A percentile compares a stretch with the other conserved stretches of the same genome.
phyloP scores from a whole-genome alignment of 2,888 invertebrate genomes.

The Leptopterna dolabrata region DNA sequence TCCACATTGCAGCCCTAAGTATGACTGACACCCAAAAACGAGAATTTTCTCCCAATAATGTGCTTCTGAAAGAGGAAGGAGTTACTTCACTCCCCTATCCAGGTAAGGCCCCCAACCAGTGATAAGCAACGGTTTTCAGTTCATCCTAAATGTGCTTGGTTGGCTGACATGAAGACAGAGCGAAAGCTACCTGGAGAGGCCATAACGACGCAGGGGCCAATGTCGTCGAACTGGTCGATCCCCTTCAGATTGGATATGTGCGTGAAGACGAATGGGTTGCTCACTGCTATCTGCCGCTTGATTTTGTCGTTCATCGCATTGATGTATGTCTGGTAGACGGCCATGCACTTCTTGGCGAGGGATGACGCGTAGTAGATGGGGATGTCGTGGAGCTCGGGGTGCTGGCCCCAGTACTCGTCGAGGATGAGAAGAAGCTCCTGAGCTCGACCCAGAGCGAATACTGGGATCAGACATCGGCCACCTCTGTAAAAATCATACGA shows the following conservation, averaged over 20 bases:
- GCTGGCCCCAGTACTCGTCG: slow-evolving; percentile 98
- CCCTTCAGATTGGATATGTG: slow-evolving; percentile 97
- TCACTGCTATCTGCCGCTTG: slow-evolving; percentile 93
- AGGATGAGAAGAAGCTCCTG: slow-evolving; percentile 94
- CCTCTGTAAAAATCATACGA: slow-evolving; percentile 81
- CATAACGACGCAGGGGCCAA: slow-evolving; percentile 99
- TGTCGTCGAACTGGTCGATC: slow-evolving; percentile 99
- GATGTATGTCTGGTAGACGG: slow-evolving; percentile 99
- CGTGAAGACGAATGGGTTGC: slow-evolving; percentile 98
- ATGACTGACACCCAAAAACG: no score
- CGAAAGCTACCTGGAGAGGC: slow-evolving; percentile 85
- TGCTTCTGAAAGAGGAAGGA: no score
- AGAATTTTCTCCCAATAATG: no score
- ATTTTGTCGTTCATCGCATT: slow-evolving; percentile 99
- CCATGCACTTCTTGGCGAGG: slow-evolving; percentile 99
- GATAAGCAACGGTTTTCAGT: no score
- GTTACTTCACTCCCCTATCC: no score
- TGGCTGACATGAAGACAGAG: neutral
- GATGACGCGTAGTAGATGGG: slow-evolving; percentile 99
- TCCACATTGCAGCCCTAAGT: no score
- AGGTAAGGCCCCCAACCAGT: no score
- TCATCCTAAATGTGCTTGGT: no score
- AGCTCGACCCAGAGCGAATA: slow-evolving; percentile 97
- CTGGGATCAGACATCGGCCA: slow-evolving; percentile 98
- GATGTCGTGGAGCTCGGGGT: slow-evolving; percentile 96